These are phyloP conservation scores for Seriola aureovittata DNA, from an alignment of 2,113 vertebrate genomes.

Conservation along the genomic window DNA sequence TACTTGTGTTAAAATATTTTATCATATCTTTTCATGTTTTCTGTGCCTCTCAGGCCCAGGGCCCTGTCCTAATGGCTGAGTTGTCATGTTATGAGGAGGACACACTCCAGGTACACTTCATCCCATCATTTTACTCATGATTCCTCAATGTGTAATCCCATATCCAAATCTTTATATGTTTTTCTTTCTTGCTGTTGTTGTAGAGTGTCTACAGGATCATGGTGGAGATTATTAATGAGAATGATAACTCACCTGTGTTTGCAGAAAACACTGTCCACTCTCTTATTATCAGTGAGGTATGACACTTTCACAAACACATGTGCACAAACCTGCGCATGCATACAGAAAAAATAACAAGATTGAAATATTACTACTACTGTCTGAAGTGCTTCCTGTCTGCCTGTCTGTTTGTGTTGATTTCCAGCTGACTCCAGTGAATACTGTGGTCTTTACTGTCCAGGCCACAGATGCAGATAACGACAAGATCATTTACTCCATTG, in stretches of 20 bases:
- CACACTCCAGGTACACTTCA: slow-evolving; percentile 72
- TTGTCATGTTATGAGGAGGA: slow-evolving; percentile 80
- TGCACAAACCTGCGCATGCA: neutral
- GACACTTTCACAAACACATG: neutral
- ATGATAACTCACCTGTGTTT: slow-evolving; percentile 87
- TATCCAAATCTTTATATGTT: neutral
- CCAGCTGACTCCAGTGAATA: slow-evolving; percentile 84
- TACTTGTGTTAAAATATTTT: neutral
- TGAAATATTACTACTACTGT: neutral
- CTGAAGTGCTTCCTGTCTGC: neutral
- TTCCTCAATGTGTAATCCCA: neutral
- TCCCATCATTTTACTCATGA: neutral
- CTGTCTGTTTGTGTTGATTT: slow-evolving; percentile 36
- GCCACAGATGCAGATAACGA: slow-evolving; percentile 88
- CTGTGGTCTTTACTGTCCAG: slow-evolving; percentile 85
- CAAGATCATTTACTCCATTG: slow-evolving; percentile 84
- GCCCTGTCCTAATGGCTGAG: slow-evolving; percentile 77
- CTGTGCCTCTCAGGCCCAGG: slow-evolving; percentile 70
- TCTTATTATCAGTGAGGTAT: slow-evolving; percentile 85
- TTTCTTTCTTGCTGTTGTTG: slow-evolving; percentile 24
- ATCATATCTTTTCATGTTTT: neutral
- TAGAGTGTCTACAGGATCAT: slow-evolving; percentile 83
- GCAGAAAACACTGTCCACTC: slow-evolving; percentile 71
- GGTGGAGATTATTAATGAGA: slow-evolving; percentile 88
- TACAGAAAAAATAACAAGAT: neutral